Evolutionary conservation across 2,888 invertebrate species (phyloP).

Genomic region (Coenonympha glycerion): DNA sequence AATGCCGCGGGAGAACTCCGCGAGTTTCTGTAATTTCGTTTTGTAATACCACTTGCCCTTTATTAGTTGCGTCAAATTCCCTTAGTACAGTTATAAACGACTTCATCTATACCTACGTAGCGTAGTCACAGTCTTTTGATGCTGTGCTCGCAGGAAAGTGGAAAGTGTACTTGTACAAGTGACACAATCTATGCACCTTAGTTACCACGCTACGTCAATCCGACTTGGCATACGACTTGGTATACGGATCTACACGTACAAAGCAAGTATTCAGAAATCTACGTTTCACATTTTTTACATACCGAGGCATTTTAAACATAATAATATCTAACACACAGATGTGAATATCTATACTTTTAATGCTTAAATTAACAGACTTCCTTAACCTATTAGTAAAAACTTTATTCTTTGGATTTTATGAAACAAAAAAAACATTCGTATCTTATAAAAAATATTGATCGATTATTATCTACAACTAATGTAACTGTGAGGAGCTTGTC

Average conservation of each 20-base stretch:
- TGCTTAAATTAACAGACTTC: no score
- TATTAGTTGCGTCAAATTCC: constrained; percentile 5
- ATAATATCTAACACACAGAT: neutral
- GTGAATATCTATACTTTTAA: no score
- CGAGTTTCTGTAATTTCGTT: constrained; percentile 68
- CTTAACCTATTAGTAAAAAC: no score
- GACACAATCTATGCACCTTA: neutral
- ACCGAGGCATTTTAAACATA: neutral
- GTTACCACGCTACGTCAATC: neutral
- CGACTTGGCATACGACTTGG: neutral
- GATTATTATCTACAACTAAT: neutral
- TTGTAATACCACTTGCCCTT: constrained; percentile 43
- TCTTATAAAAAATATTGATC: constrained; percentile 1
- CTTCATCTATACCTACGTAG: neutral
- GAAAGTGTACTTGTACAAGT: neutral
- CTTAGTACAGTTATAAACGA: neutral
- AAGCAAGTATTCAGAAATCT: constrained; percentile 1
- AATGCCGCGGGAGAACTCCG: constrained; percentile 62
- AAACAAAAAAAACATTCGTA: constrained; percentile 5
- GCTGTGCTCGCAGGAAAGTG: neutral
- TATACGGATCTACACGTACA: neutral
- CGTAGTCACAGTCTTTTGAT: neutral
- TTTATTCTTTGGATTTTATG: no score
- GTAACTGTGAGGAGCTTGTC: constrained; percentile 5
- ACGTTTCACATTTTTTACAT: neutral